Evolutionary conservation across 2,113 vertebrate genomes (phyloP), one percentile per base, ranked within the genome.

Genomic region (Phylloscopus trochiloides): DNA sequence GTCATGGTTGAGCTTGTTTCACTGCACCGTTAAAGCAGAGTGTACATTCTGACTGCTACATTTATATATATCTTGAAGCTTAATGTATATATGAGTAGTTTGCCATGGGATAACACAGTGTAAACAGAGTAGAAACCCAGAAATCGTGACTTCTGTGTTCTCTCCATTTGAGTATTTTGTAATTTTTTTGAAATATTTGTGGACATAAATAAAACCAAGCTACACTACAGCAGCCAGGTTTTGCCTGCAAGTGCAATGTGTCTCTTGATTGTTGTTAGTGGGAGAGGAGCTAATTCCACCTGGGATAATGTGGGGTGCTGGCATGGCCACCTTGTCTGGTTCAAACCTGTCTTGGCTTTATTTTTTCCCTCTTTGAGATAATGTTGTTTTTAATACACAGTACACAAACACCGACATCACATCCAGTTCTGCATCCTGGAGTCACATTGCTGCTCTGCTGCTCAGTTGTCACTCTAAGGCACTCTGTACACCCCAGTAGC

Each of bases 111-210:
- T 99, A 98, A 99, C 99, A 99, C 99, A 99, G 99, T 99, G 99
- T 99, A 98, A 99, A 98, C 99, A 99, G 99, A 98, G 99, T 99
- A 99, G 99, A 99, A 99, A 99, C 99, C 99, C 99, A 99, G 98
- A 99, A 98, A 98, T 99, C 98, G 99, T 99, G 99, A 99, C 98
- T 99, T 99, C 99, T 99, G 99, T 99, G 99, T 99, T 99, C 99
- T 99, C 99, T 99, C 99, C 99, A 99, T 99, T 99, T 99, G 99
- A 99, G 99, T 99, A 99, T 99, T 99, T 99, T 99, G 99, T 99
- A 99, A 99, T 99, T 99, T 99, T 99, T 99, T 99, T 99, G 99
- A 99, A 99, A 99, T 99, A 99, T 99, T 99, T 99, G 99, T 99
- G 99, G 98, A 99, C 99, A 99, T 99, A 99, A 99, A 99, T 99